These are phyloP conservation scores for Solea senegalensis DNA, from an alignment of 2,113 vertebrate genomes.

Conservation along the genomic window DNA sequence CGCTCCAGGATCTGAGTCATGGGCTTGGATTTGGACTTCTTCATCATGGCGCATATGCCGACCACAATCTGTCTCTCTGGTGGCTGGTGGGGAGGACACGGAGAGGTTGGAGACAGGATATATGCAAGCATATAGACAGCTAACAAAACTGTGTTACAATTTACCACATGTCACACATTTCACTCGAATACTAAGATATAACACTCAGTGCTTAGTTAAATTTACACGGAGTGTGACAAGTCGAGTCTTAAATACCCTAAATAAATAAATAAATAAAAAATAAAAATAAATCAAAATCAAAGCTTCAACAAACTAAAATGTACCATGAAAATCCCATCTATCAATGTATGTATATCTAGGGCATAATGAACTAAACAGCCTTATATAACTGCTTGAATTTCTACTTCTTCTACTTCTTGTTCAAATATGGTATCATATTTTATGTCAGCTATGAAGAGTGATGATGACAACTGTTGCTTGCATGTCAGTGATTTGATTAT, in stretches of 20 bases:
- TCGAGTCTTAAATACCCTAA: neutral
- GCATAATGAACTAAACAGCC: neutral
- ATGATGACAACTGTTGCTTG: neutral
- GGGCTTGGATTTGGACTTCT: slow-evolving; percentile 98
- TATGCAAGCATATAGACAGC: too few species aligned
- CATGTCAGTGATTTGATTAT: neutral
- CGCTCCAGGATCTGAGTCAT: slow-evolving; percentile 98
- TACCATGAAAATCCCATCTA: too few species aligned
- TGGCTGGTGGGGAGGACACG: slow-evolving; percentile 75
- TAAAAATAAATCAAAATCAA: too few species aligned
- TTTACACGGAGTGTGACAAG: neutral
- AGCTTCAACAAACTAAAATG: too few species aligned
- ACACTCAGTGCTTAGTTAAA: neutral
- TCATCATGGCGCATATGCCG: slow-evolving; percentile 98
- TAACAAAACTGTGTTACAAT: too few species aligned
- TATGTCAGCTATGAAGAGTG: too few species aligned
- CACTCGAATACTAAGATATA: neutral
- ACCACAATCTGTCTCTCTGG: slow-evolving; percentile 94
- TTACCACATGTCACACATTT: too few species aligned
- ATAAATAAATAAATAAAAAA: too few species aligned
- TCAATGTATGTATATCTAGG: too few species aligned
- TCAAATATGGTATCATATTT: too few species aligned
- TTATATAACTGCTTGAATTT: neutral
- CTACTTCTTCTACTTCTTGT: too few species aligned
- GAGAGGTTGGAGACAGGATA: neutral